These are phyloP conservation scores for Agelastica alni DNA, from an alignment of 2,888 invertebrate species.

Conservation along the genomic window DNA sequence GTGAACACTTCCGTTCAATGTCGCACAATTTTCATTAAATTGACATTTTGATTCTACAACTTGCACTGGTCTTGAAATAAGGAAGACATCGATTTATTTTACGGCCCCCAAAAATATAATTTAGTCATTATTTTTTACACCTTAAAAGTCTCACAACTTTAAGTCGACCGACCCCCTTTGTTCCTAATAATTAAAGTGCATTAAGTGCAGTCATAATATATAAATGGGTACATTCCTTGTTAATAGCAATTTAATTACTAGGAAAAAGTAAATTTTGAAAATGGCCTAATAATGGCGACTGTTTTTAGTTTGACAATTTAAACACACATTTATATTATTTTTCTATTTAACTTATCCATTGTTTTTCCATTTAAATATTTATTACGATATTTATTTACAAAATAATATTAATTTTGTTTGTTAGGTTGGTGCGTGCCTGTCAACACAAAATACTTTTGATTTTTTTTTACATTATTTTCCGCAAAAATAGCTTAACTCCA, in stretches of 20 bases:
- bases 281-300: background rate
- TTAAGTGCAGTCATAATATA: no score
- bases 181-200: constrained; percentile 7
- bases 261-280: background rate
- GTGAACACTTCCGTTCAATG: no score
- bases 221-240: constrained; percentile 2
- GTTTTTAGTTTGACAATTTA: constrained; percentile 5
- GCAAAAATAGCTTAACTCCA: background rate
- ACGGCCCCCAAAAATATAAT: no score
- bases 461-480: background rate
- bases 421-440: constrained; percentile 18
- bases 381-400: constrained; percentile 16
- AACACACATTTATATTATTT: constrained; percentile 8
- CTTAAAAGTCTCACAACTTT: background rate
- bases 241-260: constrained; percentile 3
- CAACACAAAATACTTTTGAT: background rate
- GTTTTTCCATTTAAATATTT: constrained; percentile 2
- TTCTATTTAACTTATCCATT: constrained; percentile 8
- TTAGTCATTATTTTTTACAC: constrained; percentile 8
- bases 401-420: constrained; percentile 7
- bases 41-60: no score
- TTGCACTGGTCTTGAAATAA: no score
- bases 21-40: no score
- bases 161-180: background rate
- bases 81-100: no score